Evolutionary conservation across 2,797 vertebrate genomes (phyloP), one percentile per base, ranked within the genome.

Genomic region (Sylvilagus floridanus): DNA sequence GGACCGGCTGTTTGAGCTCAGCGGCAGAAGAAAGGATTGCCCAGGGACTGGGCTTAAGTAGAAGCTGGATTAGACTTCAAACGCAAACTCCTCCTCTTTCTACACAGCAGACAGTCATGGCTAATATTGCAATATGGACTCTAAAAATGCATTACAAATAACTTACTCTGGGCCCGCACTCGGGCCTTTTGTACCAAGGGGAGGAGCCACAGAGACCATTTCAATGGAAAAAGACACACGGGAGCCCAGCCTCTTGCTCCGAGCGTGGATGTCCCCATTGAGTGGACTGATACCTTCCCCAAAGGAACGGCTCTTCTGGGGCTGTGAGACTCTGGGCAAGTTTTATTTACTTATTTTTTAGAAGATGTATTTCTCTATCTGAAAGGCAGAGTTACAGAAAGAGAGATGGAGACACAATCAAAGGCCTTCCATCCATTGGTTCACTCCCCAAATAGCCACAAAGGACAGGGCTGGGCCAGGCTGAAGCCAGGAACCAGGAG

Each of bases 41-140:
- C 98, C 98, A 98, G 98, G 98, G 98, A 99, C 98, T 97, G 97
- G 98, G 98, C 98, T 98, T 98, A 98, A 98, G 98, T 97, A 98
- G 98, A 98, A 98, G 98, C 97, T 98, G 98, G 98, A 98, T 98
- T 98, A 98, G 98, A 98, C 98, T 98, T 99, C 99, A 99, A 99
- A 99, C 98, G 93, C 95, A n/a, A 71, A 69, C 92, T 97, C 93
- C 69, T 62, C 47, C 92, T 85, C 96, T 97, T 97, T 95, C 97
- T 96, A 97, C 97, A 97, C 95, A 97, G 97, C 97, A 97, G 96
- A 97, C 95, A 96, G 98, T 98, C 98, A 96, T 96, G 97, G 97
- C 96, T 97, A 98, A 98, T 97, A 96, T 98, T 98, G 97, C 96
- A 89, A 97, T 97, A 96, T 95, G 95, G 98, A 97, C 97, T 98